phyloP scores from a whole-genome alignment of 1,140 invertebrate genomes.

The Aphelinus atriplicis region DNA sequence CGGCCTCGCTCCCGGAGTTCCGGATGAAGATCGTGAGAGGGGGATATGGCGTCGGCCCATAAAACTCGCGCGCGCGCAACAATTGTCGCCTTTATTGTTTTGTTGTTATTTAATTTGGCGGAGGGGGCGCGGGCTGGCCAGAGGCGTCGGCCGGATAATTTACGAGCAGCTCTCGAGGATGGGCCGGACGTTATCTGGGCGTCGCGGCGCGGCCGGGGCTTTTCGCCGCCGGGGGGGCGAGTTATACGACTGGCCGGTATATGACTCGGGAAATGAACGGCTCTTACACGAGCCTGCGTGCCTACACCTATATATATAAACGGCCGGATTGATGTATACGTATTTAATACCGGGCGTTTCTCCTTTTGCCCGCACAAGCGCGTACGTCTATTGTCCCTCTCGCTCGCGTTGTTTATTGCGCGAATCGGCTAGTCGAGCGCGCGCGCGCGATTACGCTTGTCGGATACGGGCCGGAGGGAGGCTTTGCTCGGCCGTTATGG shows the following conservation, averaged over 20 bases:
- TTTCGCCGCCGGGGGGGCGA: too few relatives aligned
- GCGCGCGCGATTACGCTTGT: too few relatives aligned
- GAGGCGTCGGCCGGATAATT: conserved; percentile 13
- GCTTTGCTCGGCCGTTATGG: too few relatives aligned
- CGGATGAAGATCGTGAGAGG: too few relatives aligned
- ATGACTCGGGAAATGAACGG: too few relatives aligned
- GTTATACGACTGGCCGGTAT: too few relatives aligned
- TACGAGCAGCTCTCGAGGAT: not conserved
- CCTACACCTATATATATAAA: not conserved
- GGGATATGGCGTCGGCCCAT: conserved; percentile 38
- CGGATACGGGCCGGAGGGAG: too few relatives aligned
- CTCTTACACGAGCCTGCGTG: too few relatives aligned
- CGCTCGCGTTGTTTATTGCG: conserved; percentile 29
- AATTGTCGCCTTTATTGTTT: conserved; percentile 63
- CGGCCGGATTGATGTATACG: conserved; percentile 34
- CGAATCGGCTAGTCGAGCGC: too few relatives aligned
- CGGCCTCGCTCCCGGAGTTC: not conserved
- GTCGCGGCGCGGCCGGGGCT: too few relatives aligned
- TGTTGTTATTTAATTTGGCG: conserved; percentile 62
- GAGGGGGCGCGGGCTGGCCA: conserved; percentile 24
- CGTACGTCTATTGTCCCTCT: too few relatives aligned
- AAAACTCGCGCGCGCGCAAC: conserved; percentile 57
- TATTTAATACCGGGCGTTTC: conserved; percentile 31
- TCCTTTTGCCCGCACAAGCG: not conserved
- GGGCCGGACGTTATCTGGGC: too few relatives aligned